Evolutionary conservation across 2,888 invertebrate species (phyloP).

Genomic region (Hirtodrosophila duncani): DNA sequence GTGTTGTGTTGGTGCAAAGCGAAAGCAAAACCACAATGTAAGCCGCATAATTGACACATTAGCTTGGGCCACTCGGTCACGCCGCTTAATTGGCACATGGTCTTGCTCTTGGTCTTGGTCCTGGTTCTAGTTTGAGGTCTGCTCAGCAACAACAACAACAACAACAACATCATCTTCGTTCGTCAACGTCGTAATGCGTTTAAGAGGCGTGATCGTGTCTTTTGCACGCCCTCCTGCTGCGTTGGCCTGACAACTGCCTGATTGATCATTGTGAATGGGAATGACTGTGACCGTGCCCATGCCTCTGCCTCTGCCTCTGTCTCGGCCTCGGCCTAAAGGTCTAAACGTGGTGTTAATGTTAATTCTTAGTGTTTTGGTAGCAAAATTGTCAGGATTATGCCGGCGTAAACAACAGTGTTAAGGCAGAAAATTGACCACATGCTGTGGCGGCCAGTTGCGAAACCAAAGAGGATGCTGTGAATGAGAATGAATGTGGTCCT

Average conservation of each 20-base stretch:
- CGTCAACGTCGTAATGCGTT: slow-evolving; percentile 48
- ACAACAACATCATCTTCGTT: slow-evolving; percentile 26
- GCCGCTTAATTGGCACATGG: slow-evolving; percentile 50
- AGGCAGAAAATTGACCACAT: slow-evolving; percentile 54
- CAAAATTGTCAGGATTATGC: slow-evolving; percentile 55
- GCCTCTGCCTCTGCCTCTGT: slow-evolving; percentile 17
- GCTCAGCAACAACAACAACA: slow-evolving; percentile 3
- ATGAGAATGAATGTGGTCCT: no score
- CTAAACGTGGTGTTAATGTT: slow-evolving; percentile 26
- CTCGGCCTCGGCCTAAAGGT: slow-evolving; percentile 7
- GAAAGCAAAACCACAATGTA: slow-evolving; percentile 31
- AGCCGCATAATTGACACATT: slow-evolving; percentile 71
- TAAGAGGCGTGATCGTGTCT: slow-evolving; percentile 72
- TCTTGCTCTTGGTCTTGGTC: neutral
- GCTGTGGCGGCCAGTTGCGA: slow-evolving; percentile 36
- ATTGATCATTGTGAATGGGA: slow-evolving; percentile 62
- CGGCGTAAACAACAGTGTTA: slow-evolving; percentile 39
- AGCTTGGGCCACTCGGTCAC: slow-evolving; percentile 46
- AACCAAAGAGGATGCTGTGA: neutral
- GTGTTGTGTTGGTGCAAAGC: slow-evolving; percentile 15
- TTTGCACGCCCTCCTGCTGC: slow-evolving; percentile 69
- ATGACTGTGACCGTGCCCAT: slow-evolving; percentile 11
- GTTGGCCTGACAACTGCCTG: slow-evolving; percentile 50
- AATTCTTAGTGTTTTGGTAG: slow-evolving; percentile 54
- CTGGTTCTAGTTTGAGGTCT: neutral